These are phyloP conservation scores for Cantharis rustica DNA, from an alignment of 2,888 invertebrate genomes.

Conservation along the genomic window DNA sequence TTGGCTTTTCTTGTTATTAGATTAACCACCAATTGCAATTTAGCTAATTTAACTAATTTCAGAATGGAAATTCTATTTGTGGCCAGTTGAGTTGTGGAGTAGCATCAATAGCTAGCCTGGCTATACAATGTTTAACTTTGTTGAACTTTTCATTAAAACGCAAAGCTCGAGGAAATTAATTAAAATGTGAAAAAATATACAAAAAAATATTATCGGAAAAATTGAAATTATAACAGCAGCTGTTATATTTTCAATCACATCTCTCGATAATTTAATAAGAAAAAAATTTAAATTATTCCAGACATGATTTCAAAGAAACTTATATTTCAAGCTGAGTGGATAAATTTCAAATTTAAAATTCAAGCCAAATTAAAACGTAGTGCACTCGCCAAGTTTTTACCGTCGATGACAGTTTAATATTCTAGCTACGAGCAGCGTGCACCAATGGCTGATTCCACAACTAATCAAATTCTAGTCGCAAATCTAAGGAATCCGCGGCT, in stretches of 20 bases:
- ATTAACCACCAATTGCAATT: conserved; percentile 28
- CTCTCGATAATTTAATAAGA: conserved; percentile 32
- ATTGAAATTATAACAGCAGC: conserved; percentile 31
- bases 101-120: background rate
- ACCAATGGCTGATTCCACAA: conserved; percentile 46
- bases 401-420: conserved; percentile 47
- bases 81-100: background rate
- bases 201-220: conserved; percentile 11
- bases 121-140: background rate
- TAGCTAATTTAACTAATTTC: conserved; percentile 27
- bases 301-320: conserved; percentile 28
- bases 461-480: conserved; percentile 49
- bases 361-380: conserved; percentile 44
- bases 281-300: conserved; percentile 32
- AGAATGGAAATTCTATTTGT: background rate
- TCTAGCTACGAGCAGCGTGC: conserved; percentile 41
- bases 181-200: conserved; percentile 20
- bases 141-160: background rate
- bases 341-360: conserved; percentile 38
- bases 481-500: conserved; percentile 40
- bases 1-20: conserved; percentile 18
- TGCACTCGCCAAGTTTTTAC: conserved; percentile 37
- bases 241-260: conserved; percentile 29
- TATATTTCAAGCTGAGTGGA: conserved; percentile 35
- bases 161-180: conserved; percentile 12